Evolutionary conservation across 2,797 vertebrate species (phyloP).

Genomic region (Rhodeus uyekii): DNA sequence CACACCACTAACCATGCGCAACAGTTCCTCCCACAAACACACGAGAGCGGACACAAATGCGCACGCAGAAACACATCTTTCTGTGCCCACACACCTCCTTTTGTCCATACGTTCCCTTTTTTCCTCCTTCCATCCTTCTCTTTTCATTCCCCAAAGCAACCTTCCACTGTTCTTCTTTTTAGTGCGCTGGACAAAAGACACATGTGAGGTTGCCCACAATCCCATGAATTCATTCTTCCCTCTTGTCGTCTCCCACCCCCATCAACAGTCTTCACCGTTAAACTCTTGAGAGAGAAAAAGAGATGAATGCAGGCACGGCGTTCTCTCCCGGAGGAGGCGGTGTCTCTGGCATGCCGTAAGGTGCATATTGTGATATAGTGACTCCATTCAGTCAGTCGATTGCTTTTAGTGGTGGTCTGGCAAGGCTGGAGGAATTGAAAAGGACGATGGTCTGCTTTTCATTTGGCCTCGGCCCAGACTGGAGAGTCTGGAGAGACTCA

Average conservation of each 20-base stretch:
- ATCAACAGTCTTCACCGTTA: slow-evolving; percentile 7
- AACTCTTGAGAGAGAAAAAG: slow-evolving; percentile 68
- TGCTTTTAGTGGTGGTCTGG: slow-evolving; percentile 78
- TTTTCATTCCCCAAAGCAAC: slow-evolving; percentile 57
- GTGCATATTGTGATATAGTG: slow-evolving; percentile 85
- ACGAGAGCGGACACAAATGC: slow-evolving; percentile 58
- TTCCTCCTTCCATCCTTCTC: slow-evolving; percentile 61
- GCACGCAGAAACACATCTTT: slow-evolving; percentile 52
- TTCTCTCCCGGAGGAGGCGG: slow-evolving; percentile 70
- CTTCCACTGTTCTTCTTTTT: slow-evolving; percentile 1
- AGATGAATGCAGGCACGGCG: slow-evolving; percentile 78
- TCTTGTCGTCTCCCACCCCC: slow-evolving; percentile 28
- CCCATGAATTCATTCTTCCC: slow-evolving; percentile 19
- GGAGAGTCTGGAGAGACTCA: slow-evolving; percentile 50
- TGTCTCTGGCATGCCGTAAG: slow-evolving; percentile 64
- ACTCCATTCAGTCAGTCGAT: slow-evolving; percentile 81
- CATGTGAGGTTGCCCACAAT: slow-evolving; percentile 25
- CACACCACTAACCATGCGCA: slow-evolving; percentile 40
- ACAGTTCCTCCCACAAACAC: slow-evolving; percentile 61
- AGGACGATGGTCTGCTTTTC: slow-evolving; percentile 79
- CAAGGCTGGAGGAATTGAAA: slow-evolving; percentile 79
- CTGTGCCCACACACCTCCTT: slow-evolving; percentile 62
- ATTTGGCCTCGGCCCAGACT: slow-evolving; percentile 73
- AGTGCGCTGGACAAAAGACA: slow-evolving; percentile 21
- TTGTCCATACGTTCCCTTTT: slow-evolving; percentile 56